A percentile compares a stretch with the other conserved stretches of the same genome.
Evolutionary conservation across 1,140 invertebrate species (phyloP).

Genomic region (Nephotettix cincticeps): DNA sequence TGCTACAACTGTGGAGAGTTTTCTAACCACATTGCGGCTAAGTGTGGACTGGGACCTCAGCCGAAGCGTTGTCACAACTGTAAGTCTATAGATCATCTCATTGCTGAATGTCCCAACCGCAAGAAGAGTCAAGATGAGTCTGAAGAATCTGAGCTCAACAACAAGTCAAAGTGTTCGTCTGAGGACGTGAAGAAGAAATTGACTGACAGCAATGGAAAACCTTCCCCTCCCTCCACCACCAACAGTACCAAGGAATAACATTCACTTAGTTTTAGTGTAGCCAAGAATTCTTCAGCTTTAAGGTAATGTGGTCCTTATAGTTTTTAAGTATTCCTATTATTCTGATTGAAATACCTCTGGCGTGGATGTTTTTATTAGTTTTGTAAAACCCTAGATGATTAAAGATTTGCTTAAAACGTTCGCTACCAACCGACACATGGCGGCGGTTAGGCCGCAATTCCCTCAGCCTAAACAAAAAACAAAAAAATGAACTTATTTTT

Average conservation of each 20-base stretch:
- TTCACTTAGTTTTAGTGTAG: background rate
- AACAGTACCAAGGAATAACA: background rate
- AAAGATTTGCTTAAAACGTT: no score
- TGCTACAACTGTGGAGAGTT: constrained; percentile 92
- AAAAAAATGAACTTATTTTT: no score
- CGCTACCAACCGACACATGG: no score
- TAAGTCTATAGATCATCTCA: constrained; percentile 80
- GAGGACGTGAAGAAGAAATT: background rate
- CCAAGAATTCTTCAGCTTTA: background rate
- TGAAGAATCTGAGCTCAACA: background rate
- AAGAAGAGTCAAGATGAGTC: constrained; percentile 17
- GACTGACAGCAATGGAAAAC: background rate
- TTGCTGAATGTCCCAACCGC: constrained; percentile 76
- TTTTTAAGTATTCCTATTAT: no score
- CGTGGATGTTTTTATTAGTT: no score
- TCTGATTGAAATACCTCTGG: no score
- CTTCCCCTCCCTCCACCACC: background rate
- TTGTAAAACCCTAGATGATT: no score
- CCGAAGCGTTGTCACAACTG: constrained; percentile 88
- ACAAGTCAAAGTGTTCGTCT: background rate
- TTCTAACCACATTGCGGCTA: constrained; percentile 85
- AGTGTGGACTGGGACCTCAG: constrained; percentile 80
- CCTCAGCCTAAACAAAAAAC: no score
- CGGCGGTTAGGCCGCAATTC: no score
- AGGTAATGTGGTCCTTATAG: no score